phyloP scores from a whole-genome alignment of 2,888 invertebrate species.

The Rhamphomyia laevipes region DNA sequence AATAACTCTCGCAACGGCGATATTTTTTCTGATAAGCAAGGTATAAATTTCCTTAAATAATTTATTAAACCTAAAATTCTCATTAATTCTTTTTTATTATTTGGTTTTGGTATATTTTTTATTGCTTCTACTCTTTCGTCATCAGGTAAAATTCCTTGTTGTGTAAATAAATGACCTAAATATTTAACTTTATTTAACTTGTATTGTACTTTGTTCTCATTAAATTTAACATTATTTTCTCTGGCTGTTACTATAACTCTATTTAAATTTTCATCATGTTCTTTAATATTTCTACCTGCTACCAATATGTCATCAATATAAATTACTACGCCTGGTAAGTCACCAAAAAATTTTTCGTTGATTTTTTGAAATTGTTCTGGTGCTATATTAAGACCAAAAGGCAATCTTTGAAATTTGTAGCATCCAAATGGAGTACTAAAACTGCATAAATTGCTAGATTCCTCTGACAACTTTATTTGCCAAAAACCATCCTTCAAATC shows the following conservation, averaged over 20 bases:
- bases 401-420: constrained; percentile 13
- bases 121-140: constrained; percentile 11
- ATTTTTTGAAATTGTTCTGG: constrained; percentile 9
- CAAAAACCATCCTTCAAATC: constrained; percentile 18
- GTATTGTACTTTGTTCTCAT: constrained; percentile 10
- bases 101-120: constrained; percentile 12
- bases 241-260: constrained; percentile 6
- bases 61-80: constrained; percentile 20
- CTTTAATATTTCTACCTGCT: constrained; percentile 1
- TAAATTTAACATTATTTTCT: constrained; percentile 7
- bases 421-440: constrained; percentile 15
- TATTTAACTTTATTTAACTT: constrained; percentile 19
- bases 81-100: constrained; percentile 19
- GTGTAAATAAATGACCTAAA: constrained; percentile 14
- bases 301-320: constrained; percentile 11
- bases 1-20: constrained; percentile 12
- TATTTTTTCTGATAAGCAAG: constrained; percentile 9
- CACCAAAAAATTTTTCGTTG: constrained; percentile 6
- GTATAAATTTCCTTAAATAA: constrained; percentile 14
- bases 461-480: constrained; percentile 7
- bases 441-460: constrained; percentile 9
- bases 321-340: not conserved
- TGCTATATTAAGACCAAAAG: constrained; percentile 10
- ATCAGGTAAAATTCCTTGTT: constrained; percentile 13
- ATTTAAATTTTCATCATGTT: constrained; percentile 10